phyloP scores from a whole-genome alignment of 1,140 invertebrate genomes.

The Dendroctonus ponderosae region DNA sequence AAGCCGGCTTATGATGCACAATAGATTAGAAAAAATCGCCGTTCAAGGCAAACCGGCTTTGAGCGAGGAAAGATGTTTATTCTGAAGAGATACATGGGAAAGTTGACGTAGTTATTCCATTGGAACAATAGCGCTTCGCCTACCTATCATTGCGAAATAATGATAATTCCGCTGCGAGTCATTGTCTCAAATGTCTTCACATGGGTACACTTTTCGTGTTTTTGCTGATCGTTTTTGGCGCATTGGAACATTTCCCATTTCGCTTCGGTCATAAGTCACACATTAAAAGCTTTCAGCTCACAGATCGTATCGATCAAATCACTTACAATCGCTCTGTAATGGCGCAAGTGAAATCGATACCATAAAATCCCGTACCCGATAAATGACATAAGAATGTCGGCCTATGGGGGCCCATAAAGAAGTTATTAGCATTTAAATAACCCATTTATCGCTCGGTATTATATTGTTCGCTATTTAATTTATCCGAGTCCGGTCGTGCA shows the following conservation, averaged over 20 bases:
- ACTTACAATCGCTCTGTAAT: slow-evolving; percentile 13
- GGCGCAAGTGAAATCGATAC: slow-evolving; percentile 16
- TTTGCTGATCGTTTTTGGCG: too few relatives aligned
- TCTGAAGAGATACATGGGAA: slow-evolving; percentile 5
- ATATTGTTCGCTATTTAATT: slow-evolving; percentile 21
- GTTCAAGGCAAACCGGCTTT: slow-evolving; percentile 7
- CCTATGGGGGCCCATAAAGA: slow-evolving; percentile 21
- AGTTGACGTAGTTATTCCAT: slow-evolving; percentile 5
- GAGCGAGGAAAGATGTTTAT: slow-evolving; percentile 9
- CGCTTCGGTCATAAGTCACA: not conserved
- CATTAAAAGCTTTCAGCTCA: slow-evolving; percentile 9
- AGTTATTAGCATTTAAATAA: slow-evolving; percentile 28
- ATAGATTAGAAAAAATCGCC: not conserved
- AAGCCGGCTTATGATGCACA: too few relatives aligned
- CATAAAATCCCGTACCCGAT: slow-evolving; percentile 10
- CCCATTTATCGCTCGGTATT: slow-evolving; percentile 21
- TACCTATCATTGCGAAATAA: slow-evolving; percentile 1
- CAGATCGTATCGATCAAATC: slow-evolving; percentile 6
- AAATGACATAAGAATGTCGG: slow-evolving; percentile 25
- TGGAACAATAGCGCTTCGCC: slow-evolving; percentile 8
- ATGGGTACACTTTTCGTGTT: too few relatives aligned
- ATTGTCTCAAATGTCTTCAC: too few relatives aligned
- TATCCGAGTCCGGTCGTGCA: slow-evolving; percentile 13
- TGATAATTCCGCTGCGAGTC: not conserved
- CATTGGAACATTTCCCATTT: too few relatives aligned